A percentile compares a stretch with the other conserved stretches of the same genome.
These are phyloP conservation scores for Erythrocercus mccallii DNA, from an alignment of 2,113 vertebrate species.

Conservation along the genomic window DNA sequence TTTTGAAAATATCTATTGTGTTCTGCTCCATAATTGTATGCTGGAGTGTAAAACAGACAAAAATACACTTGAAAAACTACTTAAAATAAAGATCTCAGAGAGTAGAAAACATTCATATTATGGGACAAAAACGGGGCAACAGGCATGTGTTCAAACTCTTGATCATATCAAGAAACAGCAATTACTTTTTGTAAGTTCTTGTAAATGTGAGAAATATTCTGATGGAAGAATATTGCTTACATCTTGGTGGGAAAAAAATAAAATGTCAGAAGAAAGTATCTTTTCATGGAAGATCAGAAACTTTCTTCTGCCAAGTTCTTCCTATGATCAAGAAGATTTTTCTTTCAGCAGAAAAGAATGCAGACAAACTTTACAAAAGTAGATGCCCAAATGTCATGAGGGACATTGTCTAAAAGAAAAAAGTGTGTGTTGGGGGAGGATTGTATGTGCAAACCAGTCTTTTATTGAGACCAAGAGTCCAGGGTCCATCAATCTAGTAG, in stretches of 20 bases:
- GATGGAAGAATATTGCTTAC: not conserved
- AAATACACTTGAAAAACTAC: not conserved
- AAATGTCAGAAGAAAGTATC: not conserved
- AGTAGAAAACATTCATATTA: not conserved
- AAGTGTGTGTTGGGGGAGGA: accelerated
- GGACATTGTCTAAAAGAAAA: not conserved
- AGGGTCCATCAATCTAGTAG: not conserved
- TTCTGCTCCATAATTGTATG: not conserved
- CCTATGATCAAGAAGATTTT: not conserved
- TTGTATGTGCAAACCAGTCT: not conserved
- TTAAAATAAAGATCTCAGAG: not conserved
- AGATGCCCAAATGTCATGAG: not conserved
- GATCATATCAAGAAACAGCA: not conserved
- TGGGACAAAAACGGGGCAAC: accelerated
- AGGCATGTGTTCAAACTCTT: not conserved
- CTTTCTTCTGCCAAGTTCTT: not conserved
- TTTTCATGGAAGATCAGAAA: not conserved
- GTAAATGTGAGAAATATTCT: not conserved
- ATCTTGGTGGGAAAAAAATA: not conserved
- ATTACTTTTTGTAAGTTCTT: not conserved
- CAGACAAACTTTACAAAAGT: not conserved
- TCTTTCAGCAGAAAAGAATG: not conserved
- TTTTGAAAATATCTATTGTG: not conserved
- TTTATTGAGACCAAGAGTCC: not conserved
- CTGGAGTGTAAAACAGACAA: not conserved